Base-by-base conservation (phyloP, 2,113 vertebrate species). In the Myanophis thanlyinensis region DNA sequence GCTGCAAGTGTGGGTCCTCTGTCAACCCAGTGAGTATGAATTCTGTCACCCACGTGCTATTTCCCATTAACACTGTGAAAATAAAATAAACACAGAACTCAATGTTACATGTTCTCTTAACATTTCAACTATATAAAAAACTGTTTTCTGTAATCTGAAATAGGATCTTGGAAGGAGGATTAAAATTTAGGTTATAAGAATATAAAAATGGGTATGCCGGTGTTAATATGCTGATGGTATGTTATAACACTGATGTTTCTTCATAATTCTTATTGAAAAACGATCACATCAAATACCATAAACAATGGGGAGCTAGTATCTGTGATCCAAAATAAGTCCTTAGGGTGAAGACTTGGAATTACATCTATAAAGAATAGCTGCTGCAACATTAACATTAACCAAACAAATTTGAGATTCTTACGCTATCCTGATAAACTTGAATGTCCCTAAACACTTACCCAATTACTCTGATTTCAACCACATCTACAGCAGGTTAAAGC, bases 21-120 rank as follows among this genome's bases (percentile, higher is more conserved):
- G 93, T 46, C 90, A 95, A 94, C 35, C 91, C 93, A 40, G 85
- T 25, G 49, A 96, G 93, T 9, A 93, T 51, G 87, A 95, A 95
- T 15, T 93, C 30, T 0, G 25, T 88, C 30, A 91, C 49, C 0
- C 0, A 0, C 47, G 54, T 27, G 0, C n/a, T 94, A 23, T 85
- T 85, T 85, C 10, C 84, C 84, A 85, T 85, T 25, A 85, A 85
- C 8, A 46, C 80, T 85, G 80, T 44, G 80, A 44, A 67, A 67
- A 35, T 15, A 13, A n/a, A 73, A 73, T 5, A 18, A 73, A 73
- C 6, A 35, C 2, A 40, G 13, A 18, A 40, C 13, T 73, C n/a
- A 73, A 35, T 73, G 1, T 73, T 40, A 80, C 67, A 80, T 80
- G 15, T 80, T 80, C 35, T 40, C 35, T 80, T 40, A 80, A 40